phyloP scores from a whole-genome alignment of 2,888 invertebrate genomes.

The Ischnura elegans region DNA sequence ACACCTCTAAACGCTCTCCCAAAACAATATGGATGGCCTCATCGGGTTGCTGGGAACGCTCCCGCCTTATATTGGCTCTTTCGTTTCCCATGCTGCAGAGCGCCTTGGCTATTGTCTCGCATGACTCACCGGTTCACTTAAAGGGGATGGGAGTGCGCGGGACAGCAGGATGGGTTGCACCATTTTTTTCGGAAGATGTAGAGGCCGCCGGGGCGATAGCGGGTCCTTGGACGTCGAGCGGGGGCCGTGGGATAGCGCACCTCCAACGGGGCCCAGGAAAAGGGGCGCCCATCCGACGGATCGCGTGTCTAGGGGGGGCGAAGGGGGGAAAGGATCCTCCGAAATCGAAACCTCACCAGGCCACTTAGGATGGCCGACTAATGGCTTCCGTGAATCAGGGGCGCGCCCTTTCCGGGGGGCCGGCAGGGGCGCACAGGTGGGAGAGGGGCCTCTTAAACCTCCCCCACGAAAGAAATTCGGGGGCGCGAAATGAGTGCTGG shows the following conservation, averaged over 20 bases:
- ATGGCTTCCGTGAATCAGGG: slow-evolving; percentile 57
- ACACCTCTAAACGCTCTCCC: background rate
- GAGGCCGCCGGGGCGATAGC: background rate
- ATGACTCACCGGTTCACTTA: slow-evolving; percentile 17
- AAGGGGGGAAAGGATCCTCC: background rate
- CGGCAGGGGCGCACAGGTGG: background rate
- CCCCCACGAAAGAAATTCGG: background rate
- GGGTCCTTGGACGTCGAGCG: slow-evolving; percentile 16
- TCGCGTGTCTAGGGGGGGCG: slow-evolving; percentile 32
- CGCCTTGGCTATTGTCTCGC: slow-evolving; percentile 43
- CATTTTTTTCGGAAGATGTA: background rate
- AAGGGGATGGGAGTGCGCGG: background rate
- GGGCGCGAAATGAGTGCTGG: background rate
- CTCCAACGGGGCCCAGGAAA: background rate
- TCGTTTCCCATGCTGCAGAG: slow-evolving; percentile 26
- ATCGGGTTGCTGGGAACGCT: slow-evolving; percentile 3
- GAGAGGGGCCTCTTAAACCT: background rate
- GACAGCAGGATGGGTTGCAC: background rate
- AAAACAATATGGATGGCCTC: slow-evolving; percentile 13
- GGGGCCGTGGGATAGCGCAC: background rate
- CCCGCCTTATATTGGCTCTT: slow-evolving; percentile 23
- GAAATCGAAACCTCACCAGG: slow-evolving; percentile 62
- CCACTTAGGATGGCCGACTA: slow-evolving; percentile 57
- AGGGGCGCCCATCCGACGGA: background rate
- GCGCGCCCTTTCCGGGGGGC: background rate